phyloP scores from a whole-genome alignment of 1,140 invertebrate species.

The Leptoteleia sp. region DNA sequence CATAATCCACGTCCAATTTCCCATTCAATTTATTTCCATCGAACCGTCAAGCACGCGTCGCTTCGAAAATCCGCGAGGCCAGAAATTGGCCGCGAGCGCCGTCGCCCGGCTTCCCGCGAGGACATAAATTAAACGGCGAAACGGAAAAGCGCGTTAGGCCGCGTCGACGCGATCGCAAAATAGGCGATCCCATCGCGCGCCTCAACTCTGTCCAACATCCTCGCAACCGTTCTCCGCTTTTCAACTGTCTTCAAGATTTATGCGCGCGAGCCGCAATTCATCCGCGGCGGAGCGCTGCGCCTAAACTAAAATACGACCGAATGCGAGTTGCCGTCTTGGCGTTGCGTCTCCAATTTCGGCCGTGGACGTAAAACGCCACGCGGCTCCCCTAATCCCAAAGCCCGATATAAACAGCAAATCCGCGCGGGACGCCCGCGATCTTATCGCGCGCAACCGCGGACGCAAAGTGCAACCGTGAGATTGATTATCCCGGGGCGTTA shows the following conservation, averaged over 20 bases:
- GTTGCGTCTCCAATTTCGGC: constrained; percentile 11
- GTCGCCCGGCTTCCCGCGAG: no score
- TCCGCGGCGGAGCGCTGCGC: constrained; percentile 5
- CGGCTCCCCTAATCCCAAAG: no score
- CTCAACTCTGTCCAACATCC: background rate
- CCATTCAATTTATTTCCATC: no score
- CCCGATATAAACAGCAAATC: no score
- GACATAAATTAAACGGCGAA: no score
- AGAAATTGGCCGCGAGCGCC: no score
- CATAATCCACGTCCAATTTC: no score
- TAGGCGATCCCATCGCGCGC: background rate
- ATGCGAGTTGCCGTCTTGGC: constrained; percentile 8
- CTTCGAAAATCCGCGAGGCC: no score
- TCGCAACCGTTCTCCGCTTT: constrained; percentile 5
- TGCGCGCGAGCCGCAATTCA: constrained; percentile 28
- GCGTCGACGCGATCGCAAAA: background rate
- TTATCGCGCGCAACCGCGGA: no score
- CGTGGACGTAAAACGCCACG: background rate
- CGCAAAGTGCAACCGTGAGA: constrained; percentile 64
- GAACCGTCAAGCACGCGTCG: no score
- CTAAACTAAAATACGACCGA: constrained; percentile 44
- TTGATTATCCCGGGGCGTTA: constrained; percentile 78
- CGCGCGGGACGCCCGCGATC: background rate
- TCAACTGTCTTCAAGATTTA: constrained; percentile 43
- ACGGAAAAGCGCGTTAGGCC: background rate